Evolutionary conservation across 2,113 vertebrate genomes (phyloP).

Genomic region (Oncorhynchus gorbuscha): DNA sequence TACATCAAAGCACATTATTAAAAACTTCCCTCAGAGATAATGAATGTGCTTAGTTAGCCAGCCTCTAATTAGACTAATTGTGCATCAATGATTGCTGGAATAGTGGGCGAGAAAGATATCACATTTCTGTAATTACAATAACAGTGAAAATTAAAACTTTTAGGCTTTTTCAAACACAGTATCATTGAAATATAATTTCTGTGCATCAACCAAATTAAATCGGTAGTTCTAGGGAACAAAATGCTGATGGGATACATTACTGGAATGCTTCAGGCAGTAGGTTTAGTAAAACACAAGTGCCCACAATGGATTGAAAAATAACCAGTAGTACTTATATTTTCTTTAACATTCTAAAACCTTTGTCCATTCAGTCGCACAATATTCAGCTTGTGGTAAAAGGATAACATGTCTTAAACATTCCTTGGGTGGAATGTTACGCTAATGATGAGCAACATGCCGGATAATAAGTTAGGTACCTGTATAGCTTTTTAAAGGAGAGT

Average conservation of each 20-base stretch:
- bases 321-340: neutral
- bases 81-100: neutral
- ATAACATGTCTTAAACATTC: too few species aligned
- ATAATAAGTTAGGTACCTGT: too few species aligned
- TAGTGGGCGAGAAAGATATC: neutral
- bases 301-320: neutral
- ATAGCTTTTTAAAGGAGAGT: too few species aligned
- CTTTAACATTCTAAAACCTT: too few species aligned
- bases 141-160: neutral
- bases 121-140: conserved; percentile 1
- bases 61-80: neutral
- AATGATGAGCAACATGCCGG: too few species aligned
- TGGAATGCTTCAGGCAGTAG: neutral
- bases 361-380: too few species aligned
- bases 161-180: neutral
- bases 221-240: neutral
- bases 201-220: neutral
- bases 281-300: neutral
- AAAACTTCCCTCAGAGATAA: neutral
- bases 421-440: too few species aligned
- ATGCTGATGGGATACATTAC: neutral
- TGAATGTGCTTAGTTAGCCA: neutral
- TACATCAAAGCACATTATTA: conserved; percentile 9
- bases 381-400: too few species aligned
- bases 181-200: neutral